Percentiles rank a stretch among this genome's conserved stretches.
Evolutionary conservation across 2,113 vertebrate species (phyloP).

Genomic region (Corvus hawaiiensis): DNA sequence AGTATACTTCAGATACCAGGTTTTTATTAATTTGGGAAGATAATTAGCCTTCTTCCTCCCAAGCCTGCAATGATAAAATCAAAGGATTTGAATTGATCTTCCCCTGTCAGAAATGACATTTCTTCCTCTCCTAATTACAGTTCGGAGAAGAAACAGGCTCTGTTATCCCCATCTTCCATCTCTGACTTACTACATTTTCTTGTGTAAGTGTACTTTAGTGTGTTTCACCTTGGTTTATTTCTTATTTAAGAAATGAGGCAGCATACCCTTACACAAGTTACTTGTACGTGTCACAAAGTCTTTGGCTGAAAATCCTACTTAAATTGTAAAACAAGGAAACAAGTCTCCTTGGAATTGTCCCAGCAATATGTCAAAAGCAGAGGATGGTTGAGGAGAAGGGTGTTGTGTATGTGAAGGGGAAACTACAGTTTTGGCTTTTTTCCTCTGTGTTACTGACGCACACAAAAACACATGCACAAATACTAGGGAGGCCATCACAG

Average conservation of each 20-base stretch:
- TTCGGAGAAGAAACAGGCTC: background rate
- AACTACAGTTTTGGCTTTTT: background rate
- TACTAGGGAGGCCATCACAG: background rate
- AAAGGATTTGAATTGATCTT: background rate
- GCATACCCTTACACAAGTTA: background rate
- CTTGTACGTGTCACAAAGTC: background rate
- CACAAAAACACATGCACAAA: background rate
- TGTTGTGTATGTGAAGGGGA: constrained; percentile 25
- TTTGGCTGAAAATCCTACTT: background rate
- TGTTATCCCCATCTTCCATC: background rate
- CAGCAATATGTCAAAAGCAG: constrained; percentile 29
- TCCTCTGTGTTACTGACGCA: background rate
- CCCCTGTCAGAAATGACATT: background rate
- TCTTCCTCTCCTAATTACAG: background rate
- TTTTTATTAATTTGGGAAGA: background rate
- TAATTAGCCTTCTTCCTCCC: background rate
- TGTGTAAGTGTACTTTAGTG: background rate
- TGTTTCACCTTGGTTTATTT: background rate
- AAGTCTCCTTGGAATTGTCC: background rate
- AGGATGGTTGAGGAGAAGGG: constrained; percentile 18
- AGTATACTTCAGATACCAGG: background rate
- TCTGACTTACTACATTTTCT: background rate
- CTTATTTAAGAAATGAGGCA: background rate
- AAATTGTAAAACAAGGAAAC: constrained; percentile 2
- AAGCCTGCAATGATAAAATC: background rate